Conservation (phyloP, 1,140 invertebrate genomes). For the Procambarus clarkii region DNA sequence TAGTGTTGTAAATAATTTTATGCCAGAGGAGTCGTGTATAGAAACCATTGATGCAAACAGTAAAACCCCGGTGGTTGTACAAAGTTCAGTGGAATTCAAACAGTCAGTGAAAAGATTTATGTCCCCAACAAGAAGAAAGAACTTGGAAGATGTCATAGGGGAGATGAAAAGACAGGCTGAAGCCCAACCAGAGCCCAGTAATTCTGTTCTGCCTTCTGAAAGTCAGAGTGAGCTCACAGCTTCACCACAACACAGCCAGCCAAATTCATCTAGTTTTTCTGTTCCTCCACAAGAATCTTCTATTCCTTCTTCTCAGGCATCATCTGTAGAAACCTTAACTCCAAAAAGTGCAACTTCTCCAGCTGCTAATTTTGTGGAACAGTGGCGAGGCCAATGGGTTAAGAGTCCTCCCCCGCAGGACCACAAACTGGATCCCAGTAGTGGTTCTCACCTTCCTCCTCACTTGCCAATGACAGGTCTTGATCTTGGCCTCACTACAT, state of each 20-base stretch:
- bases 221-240: slow-evolving; percentile 21
- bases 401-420: slow-evolving; percentile 63
- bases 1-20: slow-evolving; percentile 63
- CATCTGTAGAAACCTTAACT: slow-evolving; percentile 1
- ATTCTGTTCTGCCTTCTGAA: slow-evolving; percentile 9
- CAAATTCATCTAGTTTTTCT: slow-evolving; percentile 19
- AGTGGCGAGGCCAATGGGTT: slow-evolving; percentile 67
- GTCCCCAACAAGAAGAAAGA: slow-evolving; percentile 62
- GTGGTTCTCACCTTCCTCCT: slow-evolving; percentile 17
- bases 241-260: slow-evolving; percentile 39
- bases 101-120: slow-evolving; percentile 46
- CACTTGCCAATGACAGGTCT: slow-evolving; percentile 42
- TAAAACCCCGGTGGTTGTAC: slow-evolving; percentile 46
- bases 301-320: slow-evolving; percentile 32
- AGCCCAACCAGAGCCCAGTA: slow-evolving; percentile 50
- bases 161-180: slow-evolving; percentile 67
- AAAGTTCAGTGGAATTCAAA: slow-evolving; percentile 35
- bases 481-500: slow-evolving; percentile 22
- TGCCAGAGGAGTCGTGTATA: slow-evolving; percentile 47
- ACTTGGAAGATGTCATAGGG: slow-evolving; percentile 67
- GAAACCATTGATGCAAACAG: slow-evolving; percentile 27
- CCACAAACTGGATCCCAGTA: slow-evolving; percentile 44
- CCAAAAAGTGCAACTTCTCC: slow-evolving; percentile 38
- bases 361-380: slow-evolving; percentile 51
- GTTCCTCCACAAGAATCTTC: slow-evolving; percentile 44